phyloP scores from a whole-genome alignment of 2,113 vertebrate genomes.

The Nerophis ophidion region DNA sequence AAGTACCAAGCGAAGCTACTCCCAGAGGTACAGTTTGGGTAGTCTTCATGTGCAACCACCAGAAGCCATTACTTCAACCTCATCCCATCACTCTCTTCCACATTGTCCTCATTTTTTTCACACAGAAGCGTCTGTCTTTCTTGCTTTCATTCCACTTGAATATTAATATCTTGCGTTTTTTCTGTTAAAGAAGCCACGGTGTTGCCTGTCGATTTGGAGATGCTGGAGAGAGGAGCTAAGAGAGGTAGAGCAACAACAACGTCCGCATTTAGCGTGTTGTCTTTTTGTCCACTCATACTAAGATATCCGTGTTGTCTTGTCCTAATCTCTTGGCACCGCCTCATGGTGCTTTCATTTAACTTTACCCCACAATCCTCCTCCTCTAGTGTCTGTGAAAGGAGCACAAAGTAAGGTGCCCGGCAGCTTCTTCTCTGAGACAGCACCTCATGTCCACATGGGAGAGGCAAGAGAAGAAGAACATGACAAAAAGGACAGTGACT shows the following conservation, averaged over 20 bases:
- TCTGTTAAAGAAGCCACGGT: slow-evolving; percentile 36
- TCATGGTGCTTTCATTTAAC: slow-evolving; percentile 50
- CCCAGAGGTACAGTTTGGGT: slow-evolving; percentile 46
- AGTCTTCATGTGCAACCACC: background rate
- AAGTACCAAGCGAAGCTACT: slow-evolving; percentile 10
- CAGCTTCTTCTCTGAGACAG: background rate
- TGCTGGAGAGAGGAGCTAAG: slow-evolving; percentile 14
- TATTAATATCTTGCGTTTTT: slow-evolving; percentile 22
- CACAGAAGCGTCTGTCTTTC: background rate
- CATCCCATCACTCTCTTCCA: background rate
- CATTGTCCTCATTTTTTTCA: background rate
- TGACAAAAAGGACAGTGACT: slow-evolving; percentile 9
- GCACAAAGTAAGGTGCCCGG: slow-evolving; percentile 4
- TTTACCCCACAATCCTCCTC: slow-evolving; percentile 12
- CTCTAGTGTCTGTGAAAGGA: slow-evolving; percentile 23
- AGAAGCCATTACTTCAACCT: slow-evolving; percentile 9
- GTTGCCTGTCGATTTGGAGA: slow-evolving; percentile 13
- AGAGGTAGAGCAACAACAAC: slow-evolving; percentile 45
- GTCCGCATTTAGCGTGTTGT: background rate
- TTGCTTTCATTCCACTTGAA: slow-evolving; percentile 8
- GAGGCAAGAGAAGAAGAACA: slow-evolving; percentile 4
- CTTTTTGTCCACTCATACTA: background rate
- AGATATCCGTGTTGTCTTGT: slow-evolving; percentile 34
- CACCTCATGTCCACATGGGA: background rate
- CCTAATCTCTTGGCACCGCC: slow-evolving; percentile 54